These are phyloP conservation scores for Morpho helenor DNA, from an alignment of 2,888 invertebrate species.

Conservation along the genomic window DNA sequence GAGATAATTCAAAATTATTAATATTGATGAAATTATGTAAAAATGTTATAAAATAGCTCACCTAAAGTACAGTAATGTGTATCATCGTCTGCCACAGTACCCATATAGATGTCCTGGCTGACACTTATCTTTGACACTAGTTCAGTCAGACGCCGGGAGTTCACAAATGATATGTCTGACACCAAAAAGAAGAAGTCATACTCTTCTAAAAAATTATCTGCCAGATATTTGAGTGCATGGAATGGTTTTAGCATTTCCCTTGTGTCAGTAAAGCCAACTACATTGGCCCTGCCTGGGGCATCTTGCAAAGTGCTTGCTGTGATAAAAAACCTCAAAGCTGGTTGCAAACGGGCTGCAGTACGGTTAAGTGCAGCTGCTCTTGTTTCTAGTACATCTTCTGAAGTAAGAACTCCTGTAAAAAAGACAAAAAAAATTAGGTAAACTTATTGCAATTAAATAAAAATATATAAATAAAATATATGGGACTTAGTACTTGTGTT, in stretches of 20 bases:
- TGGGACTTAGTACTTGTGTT: no score
- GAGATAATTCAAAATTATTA: no score
- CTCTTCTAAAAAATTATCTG: conserved; percentile 92
- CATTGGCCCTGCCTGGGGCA: conserved; percentile 76
- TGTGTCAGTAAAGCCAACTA: conserved; percentile 93
- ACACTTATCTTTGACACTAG: conserved; percentile 89
- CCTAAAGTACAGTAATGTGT: conserved; percentile 84
- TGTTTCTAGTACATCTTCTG: conserved; percentile 84
- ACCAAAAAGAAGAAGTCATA: conserved; percentile 96
- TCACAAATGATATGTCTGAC: conserved; percentile 91
- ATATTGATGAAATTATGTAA: background rate
- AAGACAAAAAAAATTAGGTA: background rate
- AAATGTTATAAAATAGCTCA: conserved; percentile 40
- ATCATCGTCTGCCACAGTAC: conserved; percentile 80
- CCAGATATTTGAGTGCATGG: conserved; percentile 93
- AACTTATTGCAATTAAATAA: no score
- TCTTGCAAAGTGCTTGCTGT: conserved; percentile 69
- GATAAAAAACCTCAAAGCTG: conserved; percentile 90
- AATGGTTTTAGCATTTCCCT: conserved; percentile 86
- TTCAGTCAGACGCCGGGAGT: conserved; percentile 86
- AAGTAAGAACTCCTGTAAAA: conserved; percentile 85
- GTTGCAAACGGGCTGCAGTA: conserved; percentile 90
- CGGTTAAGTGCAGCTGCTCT: conserved; percentile 93
- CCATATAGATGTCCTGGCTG: conserved; percentile 91
- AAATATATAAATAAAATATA: no score